Percentiles rank a stretch among this genome's conserved stretches.
Evolutionary conservation across 2,797 vertebrate species (phyloP).

Genomic region (Hoplostethus atlanticus): DNA sequence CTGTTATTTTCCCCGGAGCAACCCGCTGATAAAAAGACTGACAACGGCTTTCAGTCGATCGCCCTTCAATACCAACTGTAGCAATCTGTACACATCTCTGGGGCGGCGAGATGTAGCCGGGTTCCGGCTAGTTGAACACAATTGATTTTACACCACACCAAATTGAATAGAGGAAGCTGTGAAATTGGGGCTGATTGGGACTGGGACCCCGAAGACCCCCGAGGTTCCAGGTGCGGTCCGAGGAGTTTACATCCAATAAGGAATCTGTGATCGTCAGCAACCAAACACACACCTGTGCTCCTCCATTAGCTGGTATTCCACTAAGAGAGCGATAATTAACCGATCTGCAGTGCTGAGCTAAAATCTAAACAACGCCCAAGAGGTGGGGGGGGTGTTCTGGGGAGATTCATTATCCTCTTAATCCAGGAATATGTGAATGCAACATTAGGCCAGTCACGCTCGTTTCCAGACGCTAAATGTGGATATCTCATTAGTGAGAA

Average conservation of each 20-base stretch:
- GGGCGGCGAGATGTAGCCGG: neutral
- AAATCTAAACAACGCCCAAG: slow-evolving; percentile 50
- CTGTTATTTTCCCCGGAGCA: slow-evolving; percentile 4
- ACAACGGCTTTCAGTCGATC: slow-evolving; percentile 17
- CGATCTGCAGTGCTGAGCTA: slow-evolving; percentile 52
- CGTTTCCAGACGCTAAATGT: slow-evolving; percentile 48
- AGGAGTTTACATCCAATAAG: slow-evolving; percentile 52
- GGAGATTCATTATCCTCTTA: slow-evolving; percentile 52
- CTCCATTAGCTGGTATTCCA: slow-evolving; percentile 54
- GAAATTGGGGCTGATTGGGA: slow-evolving; percentile 37
- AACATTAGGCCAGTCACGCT: slow-evolving; percentile 47
- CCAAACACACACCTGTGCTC: slow-evolving; percentile 63
- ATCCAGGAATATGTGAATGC: slow-evolving; percentile 53
- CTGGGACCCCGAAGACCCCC: slow-evolving; percentile 46
- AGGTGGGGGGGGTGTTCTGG: slow-evolving; percentile 40
- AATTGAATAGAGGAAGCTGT: slow-evolving; percentile 32
- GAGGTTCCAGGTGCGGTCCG: slow-evolving; percentile 53
- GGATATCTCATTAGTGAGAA: slow-evolving; percentile 50
- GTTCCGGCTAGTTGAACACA: slow-evolving; percentile 42
- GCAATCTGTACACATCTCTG: slow-evolving; percentile 20
- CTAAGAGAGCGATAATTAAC: slow-evolving; percentile 67
- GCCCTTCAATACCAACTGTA: neutral
- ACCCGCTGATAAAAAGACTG: slow-evolving; percentile 8
- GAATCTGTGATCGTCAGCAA: slow-evolving; percentile 68
- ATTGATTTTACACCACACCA: slow-evolving; percentile 43